Evolutionary conservation across 2,113 vertebrate genomes (phyloP).

Genomic region (Ctenomys sociabilis): DNA sequence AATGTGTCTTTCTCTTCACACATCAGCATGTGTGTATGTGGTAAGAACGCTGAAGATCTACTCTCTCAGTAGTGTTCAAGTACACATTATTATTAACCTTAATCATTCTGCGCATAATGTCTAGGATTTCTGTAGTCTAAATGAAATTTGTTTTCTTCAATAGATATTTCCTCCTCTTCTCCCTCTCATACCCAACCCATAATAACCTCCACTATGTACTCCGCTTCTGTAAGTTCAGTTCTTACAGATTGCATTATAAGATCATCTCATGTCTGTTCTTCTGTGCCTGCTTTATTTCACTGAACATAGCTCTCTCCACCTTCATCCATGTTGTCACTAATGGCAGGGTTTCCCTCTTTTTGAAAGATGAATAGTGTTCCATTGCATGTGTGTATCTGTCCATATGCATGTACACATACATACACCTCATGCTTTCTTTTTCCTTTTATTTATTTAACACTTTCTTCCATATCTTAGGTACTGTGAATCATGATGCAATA

Average conservation of each 20-base stretch:
- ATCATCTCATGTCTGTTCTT: neutral
- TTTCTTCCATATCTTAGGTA: neutral
- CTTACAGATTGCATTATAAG: neutral
- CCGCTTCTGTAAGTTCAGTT: neutral
- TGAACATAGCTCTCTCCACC: neutral
- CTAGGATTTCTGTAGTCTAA: neutral
- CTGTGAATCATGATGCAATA: neutral
- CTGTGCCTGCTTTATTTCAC: neutral
- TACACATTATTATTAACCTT: neutral
- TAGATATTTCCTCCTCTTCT: neutral
- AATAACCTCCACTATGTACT: neutral
- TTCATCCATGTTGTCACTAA: neutral
- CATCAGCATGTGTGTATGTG: neutral
- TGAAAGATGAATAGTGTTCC: neutral
- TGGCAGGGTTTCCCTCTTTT: neutral
- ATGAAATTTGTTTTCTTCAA: neutral
- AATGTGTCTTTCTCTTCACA: neutral
- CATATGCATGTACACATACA: neutral
- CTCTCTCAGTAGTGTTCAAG: neutral
- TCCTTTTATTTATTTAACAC: neutral
- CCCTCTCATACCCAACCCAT: neutral
- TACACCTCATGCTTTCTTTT: neutral
- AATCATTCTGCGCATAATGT: neutral
- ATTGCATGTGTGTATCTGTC: neutral
- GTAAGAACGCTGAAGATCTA: neutral